These are phyloP conservation scores for Cydia strobilella DNA, from an alignment of 1,140 invertebrate species.

Conservation along the genomic window DNA sequence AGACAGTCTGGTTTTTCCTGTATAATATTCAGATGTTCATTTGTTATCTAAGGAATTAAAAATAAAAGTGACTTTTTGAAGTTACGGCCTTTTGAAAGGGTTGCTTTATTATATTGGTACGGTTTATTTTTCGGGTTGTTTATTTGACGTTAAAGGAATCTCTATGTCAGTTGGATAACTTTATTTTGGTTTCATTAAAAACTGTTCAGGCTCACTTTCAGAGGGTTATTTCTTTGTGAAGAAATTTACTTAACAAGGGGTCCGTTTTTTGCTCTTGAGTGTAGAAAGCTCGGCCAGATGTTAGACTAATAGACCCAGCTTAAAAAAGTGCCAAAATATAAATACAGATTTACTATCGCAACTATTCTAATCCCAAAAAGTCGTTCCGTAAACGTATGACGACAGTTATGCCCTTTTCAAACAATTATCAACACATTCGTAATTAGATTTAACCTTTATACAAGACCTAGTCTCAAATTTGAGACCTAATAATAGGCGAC, in stretches of 20 bases:
- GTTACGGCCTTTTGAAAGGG: background rate
- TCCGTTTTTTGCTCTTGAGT: too few species aligned
- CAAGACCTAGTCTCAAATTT: too few species aligned
- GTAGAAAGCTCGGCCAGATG: too few species aligned
- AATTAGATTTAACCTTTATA: too few species aligned
- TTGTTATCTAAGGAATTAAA: slow-evolving; percentile 6
- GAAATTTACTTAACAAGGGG: too few species aligned
- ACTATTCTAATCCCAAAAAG: background rate
- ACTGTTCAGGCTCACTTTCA: background rate
- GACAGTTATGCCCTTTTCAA: background rate
- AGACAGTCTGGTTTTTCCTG: background rate
- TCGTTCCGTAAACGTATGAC: background rate
- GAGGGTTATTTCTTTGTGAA: too few species aligned
- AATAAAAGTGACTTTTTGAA: slow-evolving; percentile 3
- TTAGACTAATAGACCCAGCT: too few species aligned
- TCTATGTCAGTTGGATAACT: background rate
- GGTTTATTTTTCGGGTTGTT: background rate
- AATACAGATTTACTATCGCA: background rate
- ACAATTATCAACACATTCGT: too few species aligned
- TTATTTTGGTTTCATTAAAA: slow-evolving; percentile 6
- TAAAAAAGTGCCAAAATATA: too few species aligned
- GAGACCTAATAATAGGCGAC: too few species aligned
- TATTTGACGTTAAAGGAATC: background rate
- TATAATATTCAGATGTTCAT: background rate
- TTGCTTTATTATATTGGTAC: background rate